These are phyloP conservation scores for Drosophila chauvacae DNA, from an alignment of 1,140 invertebrate genomes.

Conservation along the genomic window DNA sequence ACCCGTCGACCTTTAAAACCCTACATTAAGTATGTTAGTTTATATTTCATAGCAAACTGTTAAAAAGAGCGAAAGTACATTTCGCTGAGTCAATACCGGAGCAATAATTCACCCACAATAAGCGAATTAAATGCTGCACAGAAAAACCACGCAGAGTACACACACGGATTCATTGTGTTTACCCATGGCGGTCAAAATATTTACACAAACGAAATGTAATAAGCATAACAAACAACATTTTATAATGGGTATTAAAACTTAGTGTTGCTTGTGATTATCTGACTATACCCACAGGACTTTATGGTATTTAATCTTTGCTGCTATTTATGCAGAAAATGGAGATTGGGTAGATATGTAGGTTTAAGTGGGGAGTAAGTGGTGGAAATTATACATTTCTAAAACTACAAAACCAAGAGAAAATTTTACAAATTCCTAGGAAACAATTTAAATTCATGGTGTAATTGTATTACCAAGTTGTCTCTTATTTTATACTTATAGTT, in stretches of 20 bases:
- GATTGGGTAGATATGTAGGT: no score
- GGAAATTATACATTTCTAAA: slow-evolving; percentile 6
- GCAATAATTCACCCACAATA: slow-evolving; percentile 25
- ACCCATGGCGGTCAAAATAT: slow-evolving; percentile 26
- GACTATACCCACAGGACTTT: background rate
- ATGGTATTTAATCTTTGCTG: background rate
- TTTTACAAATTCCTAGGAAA: background rate
- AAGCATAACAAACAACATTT: slow-evolving; percentile 26
- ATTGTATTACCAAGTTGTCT: background rate
- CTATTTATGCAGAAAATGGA: background rate
- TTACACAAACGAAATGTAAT: slow-evolving; percentile 21
- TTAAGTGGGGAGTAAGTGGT: background rate
- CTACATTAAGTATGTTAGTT: slow-evolving; percentile 12
- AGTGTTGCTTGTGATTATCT: slow-evolving; percentile 6
- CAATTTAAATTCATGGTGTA: background rate
- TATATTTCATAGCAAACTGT: slow-evolving; percentile 4
- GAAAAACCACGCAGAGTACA: slow-evolving; percentile 7
- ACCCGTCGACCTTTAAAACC: slow-evolving; percentile 1
- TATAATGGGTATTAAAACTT: slow-evolving; percentile 14
- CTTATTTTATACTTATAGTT: background rate
- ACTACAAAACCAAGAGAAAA: background rate
- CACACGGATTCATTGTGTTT: slow-evolving; percentile 21
- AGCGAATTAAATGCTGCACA: slow-evolving; percentile 24
- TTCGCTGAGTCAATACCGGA: slow-evolving; percentile 8
- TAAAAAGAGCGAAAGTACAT: slow-evolving; percentile 25